These are phyloP conservation scores for Phrynocephalus forsythii DNA, from an alignment of 2,797 vertebrate species.

Conservation along the genomic window DNA sequence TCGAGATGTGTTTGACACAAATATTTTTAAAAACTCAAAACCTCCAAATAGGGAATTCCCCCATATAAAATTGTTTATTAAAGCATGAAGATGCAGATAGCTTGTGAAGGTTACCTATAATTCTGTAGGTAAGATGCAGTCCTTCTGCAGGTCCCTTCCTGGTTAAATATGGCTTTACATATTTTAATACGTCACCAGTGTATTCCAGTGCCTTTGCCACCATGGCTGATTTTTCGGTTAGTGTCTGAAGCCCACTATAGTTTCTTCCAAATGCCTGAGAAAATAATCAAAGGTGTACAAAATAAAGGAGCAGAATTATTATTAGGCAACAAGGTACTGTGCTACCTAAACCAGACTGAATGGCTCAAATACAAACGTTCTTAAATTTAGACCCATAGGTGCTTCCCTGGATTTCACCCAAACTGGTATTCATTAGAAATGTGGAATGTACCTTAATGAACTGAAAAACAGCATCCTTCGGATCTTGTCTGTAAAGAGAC, in stretches of 20 bases:
- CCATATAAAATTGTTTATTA: slow-evolving; percentile 25
- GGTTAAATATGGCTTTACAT: slow-evolving; percentile 91
- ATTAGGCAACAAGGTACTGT: neutral
- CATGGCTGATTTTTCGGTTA: slow-evolving; percentile 90
- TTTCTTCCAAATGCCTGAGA: slow-evolving; percentile 87
- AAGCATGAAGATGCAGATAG: slow-evolving; percentile 14
- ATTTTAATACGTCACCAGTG: slow-evolving; percentile 92
- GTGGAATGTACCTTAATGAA: slow-evolving; percentile 90
- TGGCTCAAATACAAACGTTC: neutral
- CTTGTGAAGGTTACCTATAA: slow-evolving; percentile 83
- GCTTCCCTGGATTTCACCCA: neutral
- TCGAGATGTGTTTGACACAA: neutral
- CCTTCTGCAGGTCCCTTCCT: slow-evolving; percentile 88
- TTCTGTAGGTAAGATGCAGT: slow-evolving; percentile 88
- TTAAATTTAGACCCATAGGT: neutral
- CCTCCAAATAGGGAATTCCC: neutral
- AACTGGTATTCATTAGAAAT: slow-evolving; percentile 47
- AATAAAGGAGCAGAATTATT: neutral
- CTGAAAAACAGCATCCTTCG: slow-evolving; percentile 82
- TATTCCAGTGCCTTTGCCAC: slow-evolving; percentile 89
- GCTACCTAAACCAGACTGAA: neutral
- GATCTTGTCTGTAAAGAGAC: slow-evolving; percentile 78
- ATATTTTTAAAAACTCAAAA: neutral
- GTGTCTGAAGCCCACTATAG: slow-evolving; percentile 84
- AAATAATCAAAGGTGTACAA: slow-evolving; percentile 47